Evolutionary conservation across 2,113 vertebrate genomes (phyloP).

Genomic region (Equus przewalskii): DNA sequence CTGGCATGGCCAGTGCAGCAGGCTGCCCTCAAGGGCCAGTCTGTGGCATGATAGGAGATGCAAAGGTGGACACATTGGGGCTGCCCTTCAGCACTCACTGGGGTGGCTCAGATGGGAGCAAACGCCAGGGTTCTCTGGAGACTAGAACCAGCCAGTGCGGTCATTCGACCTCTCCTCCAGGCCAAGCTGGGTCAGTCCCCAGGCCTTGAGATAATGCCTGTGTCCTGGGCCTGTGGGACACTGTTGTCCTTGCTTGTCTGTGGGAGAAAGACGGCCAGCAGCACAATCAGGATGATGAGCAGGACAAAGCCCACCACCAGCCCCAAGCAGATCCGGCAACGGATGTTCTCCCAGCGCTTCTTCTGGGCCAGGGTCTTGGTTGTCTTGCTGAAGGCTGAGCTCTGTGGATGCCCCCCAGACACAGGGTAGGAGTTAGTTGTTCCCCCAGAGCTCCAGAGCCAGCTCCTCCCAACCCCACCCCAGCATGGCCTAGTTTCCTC

Average conservation of each 20-base stretch:
- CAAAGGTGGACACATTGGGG: not conserved
- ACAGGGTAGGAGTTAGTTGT: constrained; percentile 39
- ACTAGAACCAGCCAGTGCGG: not conserved
- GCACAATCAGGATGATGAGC: constrained; percentile 72
- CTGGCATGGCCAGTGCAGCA: not conserved
- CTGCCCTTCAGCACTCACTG: not conserved
- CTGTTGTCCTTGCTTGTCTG: not conserved
- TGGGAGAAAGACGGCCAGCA: constrained; percentile 50
- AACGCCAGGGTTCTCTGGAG: constrained; percentile 37
- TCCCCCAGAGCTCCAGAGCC: not conserved
- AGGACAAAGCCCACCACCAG: not conserved
- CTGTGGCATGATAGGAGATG: not conserved
- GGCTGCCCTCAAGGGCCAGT: constrained; percentile 34
- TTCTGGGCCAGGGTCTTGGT: constrained; percentile 75
- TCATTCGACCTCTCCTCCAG: not conserved
- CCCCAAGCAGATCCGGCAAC: constrained; percentile 74
- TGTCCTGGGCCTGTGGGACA: not conserved
- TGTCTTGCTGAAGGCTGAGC: constrained; percentile 84
- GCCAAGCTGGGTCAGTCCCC: constrained; percentile 41
- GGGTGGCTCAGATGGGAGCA: not conserved
- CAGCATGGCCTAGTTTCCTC: not conserved
- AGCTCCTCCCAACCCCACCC: not conserved
- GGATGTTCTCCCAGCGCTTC: constrained; percentile 81
- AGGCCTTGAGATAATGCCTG: not conserved
- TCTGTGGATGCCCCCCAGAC: constrained; percentile 71